Conservation (phyloP, 2,888 invertebrate genomes). For the Odontothrips loti region DNA sequence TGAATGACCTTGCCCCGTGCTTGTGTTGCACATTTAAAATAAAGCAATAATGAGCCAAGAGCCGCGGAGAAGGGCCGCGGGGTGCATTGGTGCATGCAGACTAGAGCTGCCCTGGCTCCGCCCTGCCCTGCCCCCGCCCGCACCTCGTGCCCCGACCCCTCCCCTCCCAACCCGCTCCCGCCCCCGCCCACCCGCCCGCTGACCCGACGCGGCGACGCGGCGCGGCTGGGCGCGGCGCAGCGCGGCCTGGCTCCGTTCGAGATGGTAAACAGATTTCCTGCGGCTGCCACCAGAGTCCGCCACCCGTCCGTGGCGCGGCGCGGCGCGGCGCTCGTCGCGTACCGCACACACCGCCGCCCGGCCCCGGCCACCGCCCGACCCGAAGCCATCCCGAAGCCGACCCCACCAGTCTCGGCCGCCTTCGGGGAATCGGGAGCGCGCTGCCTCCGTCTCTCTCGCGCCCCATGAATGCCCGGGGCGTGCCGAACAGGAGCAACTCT, state of each 20-base stretch:
- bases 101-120: neutral
- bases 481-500: too few species aligned
- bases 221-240: neutral
- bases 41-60: neutral
- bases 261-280: conserved; percentile 26
- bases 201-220: neutral
- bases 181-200: neutral
- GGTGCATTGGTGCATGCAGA: neutral
- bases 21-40: conserved; percentile 19
- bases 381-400: neutral
- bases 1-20: neutral
- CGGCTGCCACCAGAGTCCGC: conserved; percentile 11
- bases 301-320: conserved; percentile 1
- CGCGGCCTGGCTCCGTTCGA: neutral
- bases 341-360: conserved; percentile 15
- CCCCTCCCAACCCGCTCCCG: neutral
- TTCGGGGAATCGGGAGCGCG: conserved; percentile 1
- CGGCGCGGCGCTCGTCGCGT: neutral
- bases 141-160: neutral
- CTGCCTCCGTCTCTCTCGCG: neutral
- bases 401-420: neutral
- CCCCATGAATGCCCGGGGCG: too few species aligned
- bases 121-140: neutral
- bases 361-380: neutral
- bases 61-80: neutral